Conservation (phyloP, 2,113 vertebrate genomes). For the Indicator indicator region DNA sequence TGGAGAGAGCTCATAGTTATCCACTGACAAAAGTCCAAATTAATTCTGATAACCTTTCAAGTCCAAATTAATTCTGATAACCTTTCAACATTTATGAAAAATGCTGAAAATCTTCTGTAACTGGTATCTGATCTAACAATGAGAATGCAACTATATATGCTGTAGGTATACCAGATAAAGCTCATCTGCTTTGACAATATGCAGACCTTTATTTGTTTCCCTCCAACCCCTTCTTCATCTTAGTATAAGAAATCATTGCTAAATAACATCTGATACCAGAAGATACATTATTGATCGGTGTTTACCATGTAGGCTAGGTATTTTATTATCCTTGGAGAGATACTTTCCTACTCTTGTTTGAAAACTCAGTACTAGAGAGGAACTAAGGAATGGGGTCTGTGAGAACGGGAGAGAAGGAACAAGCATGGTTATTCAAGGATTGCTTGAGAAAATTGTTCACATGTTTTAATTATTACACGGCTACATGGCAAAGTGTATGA, state of each 20-base stretch:
- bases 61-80: background rate
- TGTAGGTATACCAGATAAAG: background rate
- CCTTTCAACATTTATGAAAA: background rate
- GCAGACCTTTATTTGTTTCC: background rate
- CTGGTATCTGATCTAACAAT: background rate
- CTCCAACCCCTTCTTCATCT: background rate
- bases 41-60: background rate
- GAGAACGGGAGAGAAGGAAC: background rate
- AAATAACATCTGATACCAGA: background rate
- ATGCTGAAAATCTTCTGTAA: background rate
- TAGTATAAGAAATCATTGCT: background rate
- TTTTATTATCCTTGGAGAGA: background rate
- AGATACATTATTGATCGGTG: background rate
- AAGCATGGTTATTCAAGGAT: background rate
- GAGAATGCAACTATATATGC: background rate
- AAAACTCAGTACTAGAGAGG: background rate
- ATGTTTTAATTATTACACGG: background rate
- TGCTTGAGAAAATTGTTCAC: background rate
- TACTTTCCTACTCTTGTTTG: background rate
- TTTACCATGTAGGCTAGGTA: background rate
- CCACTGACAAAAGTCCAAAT: background rate
- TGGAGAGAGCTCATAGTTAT: background rate
- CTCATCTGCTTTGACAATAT: background rate
- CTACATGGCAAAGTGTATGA: background rate
- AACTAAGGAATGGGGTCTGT: background rate